Evolutionary conservation across 2,113 vertebrate species (phyloP).

Genomic region (Corydoras maculifer): DNA sequence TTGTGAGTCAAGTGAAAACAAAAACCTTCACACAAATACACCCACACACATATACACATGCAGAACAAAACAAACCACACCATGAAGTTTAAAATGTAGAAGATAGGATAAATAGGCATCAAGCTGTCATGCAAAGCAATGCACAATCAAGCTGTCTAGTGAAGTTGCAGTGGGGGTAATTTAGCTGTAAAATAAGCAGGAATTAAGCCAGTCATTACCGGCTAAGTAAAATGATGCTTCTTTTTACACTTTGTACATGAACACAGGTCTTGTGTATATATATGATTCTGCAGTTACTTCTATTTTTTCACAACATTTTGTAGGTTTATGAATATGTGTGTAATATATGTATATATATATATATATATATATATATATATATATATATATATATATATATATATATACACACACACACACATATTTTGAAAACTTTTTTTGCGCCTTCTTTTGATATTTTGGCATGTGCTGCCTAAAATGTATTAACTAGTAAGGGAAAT

Average conservation of each 20-base stretch:
- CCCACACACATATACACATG: constrained; percentile 1
- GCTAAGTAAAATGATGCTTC: constrained; percentile 23
- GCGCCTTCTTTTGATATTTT: too few relatives aligned
- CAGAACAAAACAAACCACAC: constrained; percentile 50
- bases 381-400: too few relatives aligned
- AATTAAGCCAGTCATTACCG: constrained; percentile 28
- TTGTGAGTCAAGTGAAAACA: constrained; percentile 7
- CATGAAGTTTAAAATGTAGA: constrained; percentile 32
- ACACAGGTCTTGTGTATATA: not conserved
- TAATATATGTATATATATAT: too few relatives aligned
- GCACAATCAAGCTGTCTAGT: constrained; percentile 60
- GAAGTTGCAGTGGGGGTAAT: constrained; percentile 48
- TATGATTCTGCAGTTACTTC: not conserved
- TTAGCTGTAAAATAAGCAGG: constrained; percentile 20
- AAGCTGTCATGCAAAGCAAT: constrained; percentile 55
- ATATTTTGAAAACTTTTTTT: too few relatives aligned
- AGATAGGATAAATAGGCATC: constrained; percentile 34
- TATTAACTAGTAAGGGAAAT: too few relatives aligned
- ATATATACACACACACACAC: too few relatives aligned
- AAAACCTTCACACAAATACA: constrained; percentile 2
- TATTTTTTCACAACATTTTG: too few relatives aligned
- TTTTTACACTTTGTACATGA: not conserved
- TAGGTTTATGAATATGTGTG: too few relatives aligned
- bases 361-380: too few relatives aligned
- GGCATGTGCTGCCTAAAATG: too few relatives aligned